These are phyloP conservation scores for Pagrus major DNA, from an alignment of 2,113 vertebrate species.

Conservation along the genomic window DNA sequence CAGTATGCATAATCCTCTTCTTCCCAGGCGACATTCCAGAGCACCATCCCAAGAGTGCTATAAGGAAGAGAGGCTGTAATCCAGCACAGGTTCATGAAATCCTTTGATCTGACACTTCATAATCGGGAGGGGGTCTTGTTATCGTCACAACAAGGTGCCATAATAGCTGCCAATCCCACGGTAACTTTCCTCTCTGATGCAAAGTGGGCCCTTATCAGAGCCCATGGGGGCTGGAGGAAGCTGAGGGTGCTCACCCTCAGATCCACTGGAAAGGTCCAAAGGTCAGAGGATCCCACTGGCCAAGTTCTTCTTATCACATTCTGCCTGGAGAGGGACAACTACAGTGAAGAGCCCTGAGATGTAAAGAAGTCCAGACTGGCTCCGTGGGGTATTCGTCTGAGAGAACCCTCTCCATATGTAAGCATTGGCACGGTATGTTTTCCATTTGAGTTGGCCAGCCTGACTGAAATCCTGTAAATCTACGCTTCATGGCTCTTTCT, in stretches of 20 bases:
- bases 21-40: slow-evolving; percentile 58
- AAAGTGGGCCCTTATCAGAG: slow-evolving; percentile 55
- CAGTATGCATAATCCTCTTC: slow-evolving; percentile 69
- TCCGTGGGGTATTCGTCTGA: neutral
- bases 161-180: slow-evolving; percentile 1
- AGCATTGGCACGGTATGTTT: neutral
- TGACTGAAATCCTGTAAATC: neutral
- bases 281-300: slow-evolving; percentile 54
- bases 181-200: slow-evolving; percentile 22
- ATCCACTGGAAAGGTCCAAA: slow-evolving; percentile 49
- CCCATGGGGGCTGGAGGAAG: slow-evolving; percentile 25
- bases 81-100: slow-evolving; percentile 61
- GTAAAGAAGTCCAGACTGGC: slow-evolving; percentile 1
- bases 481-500: neutral
- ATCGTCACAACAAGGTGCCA: slow-evolving; percentile 52
- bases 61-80: slow-evolving; percentile 60
- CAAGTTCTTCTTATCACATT: slow-evolving; percentile 45
- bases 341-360: slow-evolving; percentile 6
- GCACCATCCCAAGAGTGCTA: slow-evolving; percentile 54
- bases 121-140: slow-evolving; percentile 62
- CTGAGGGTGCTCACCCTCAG: slow-evolving; percentile 23
- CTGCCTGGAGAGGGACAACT: slow-evolving; percentile 18
- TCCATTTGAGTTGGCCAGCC: slow-evolving; percentile 14
- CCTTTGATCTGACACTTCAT: slow-evolving; percentile 63
- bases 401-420: neutral